Base-by-base conservation (phyloP, 2,888 invertebrate genomes). In the Artemia sinica region DNA sequence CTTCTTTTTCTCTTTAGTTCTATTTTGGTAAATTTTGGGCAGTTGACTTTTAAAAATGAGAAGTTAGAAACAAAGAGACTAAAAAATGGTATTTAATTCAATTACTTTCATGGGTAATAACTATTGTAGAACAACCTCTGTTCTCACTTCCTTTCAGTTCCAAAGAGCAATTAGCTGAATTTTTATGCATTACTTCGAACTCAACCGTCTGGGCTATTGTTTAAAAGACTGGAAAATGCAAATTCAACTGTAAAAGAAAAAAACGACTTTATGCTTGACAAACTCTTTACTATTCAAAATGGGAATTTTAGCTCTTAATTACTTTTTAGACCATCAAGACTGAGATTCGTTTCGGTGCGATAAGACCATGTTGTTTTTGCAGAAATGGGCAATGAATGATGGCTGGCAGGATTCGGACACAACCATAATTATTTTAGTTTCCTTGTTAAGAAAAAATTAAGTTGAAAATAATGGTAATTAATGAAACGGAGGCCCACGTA, bases 271-370 rank as follows among this genome's bases (percentile, higher is more conserved):
- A 58, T 18, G 58, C 58, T 58, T 58, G 58, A 58, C 58, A 58
- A 58, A 58, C n/a, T 8, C 18, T 58, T 18, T 58, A 18, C 58
- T 58, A 18, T 58, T 58, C 58, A 58, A 58, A 58, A 18, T 14
- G 58, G 9, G 58, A 58, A 58, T 58, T 58, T 9, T 58, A 58
- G 58, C 58, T 58, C 58, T 58, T 58, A 58, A 58, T 58, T 58
- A 58, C 8, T 58, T 18, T 10, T 58, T 10, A 8, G 14, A n/a
- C 18, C 58, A 18, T 58, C 58, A 58, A n/a, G 58, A 58, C 18
- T 18, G n/a, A 14, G 58, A 58, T 58, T 58, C 58, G 58, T 58
- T 58, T 8, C 58, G 58, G 58, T n/a, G 58, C 18, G 18, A 18
- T n/a, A 18, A 18, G 14, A 58, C 58, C 18, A 18, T 58, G n/a